These are phyloP conservation scores for Liopterus haemorrhoidalis DNA, from an alignment of 2,888 invertebrate species.

Conservation along the genomic window DNA sequence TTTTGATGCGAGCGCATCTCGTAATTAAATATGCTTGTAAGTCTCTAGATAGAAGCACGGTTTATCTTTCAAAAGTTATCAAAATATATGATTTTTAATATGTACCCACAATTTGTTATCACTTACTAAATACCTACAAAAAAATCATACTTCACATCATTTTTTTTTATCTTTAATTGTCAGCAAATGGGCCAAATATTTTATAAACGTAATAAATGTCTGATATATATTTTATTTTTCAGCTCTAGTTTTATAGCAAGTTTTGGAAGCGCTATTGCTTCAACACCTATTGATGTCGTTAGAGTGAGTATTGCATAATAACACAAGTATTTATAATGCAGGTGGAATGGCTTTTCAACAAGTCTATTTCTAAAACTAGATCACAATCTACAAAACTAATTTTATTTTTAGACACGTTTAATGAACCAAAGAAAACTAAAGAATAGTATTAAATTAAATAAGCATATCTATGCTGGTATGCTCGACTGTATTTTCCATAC, in stretches of 20 bases:
- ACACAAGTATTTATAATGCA: constrained; percentile 7
- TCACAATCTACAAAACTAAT: constrained; percentile 3
- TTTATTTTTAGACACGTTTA: constrained; percentile 69
- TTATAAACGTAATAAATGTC: no score
- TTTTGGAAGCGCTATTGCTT: constrained; percentile 86
- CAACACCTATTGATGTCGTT: constrained; percentile 90
- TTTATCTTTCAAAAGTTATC: no score
- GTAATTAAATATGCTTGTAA: no score
- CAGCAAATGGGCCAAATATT: no score
- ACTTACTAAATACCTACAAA: no score
- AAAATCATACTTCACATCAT: no score
- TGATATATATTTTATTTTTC: constrained; percentile 40
- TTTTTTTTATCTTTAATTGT: no score
- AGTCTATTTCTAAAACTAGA: constrained; percentile 1
- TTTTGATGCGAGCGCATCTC: no score
- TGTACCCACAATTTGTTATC: no score
- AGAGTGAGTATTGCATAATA: constrained; percentile 56
- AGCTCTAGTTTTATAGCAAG: constrained; percentile 89
- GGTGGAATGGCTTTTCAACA: constrained; percentile 3
- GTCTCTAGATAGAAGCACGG: no score
- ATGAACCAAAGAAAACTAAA: constrained; percentile 80
- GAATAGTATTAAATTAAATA: constrained; percentile 46
- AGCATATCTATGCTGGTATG: constrained; percentile 72
- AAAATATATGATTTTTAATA: no score
- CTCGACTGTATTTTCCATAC: constrained; percentile 66